Evolutionary conservation across 1,140 invertebrate genomes (phyloP).

Genomic region (Proctacanthus coquilletti): DNA sequence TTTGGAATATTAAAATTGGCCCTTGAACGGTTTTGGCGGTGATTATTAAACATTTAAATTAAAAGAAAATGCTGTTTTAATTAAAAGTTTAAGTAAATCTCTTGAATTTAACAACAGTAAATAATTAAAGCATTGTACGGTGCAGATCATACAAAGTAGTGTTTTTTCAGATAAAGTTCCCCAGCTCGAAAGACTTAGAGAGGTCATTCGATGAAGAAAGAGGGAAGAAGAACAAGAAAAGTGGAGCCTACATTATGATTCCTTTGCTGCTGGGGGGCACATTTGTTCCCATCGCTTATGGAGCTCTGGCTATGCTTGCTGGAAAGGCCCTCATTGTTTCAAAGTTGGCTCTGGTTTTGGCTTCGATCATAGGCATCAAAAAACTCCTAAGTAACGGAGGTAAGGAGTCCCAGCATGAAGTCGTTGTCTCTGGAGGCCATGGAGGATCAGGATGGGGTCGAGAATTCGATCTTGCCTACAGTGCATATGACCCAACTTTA

Average conservation of each 20-base stretch:
- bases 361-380: constrained; percentile 69
- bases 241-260: constrained; percentile 53
- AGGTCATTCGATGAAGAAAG: constrained; percentile 12
- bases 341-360: constrained; percentile 61
- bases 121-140: no score
- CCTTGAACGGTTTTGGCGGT: no score
- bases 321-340: constrained; percentile 71
- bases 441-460: constrained; percentile 54
- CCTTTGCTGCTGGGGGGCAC: constrained; percentile 62
- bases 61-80: no score
- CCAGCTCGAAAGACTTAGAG: constrained; percentile 10
- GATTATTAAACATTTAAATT: no score
- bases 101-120: no score
- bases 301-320: constrained; percentile 59
- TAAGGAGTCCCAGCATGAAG: constrained; percentile 47
- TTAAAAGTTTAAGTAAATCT: background rate
- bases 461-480: constrained; percentile 45
- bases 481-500: constrained; percentile 41
- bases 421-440: constrained; percentile 50
- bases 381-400: constrained; percentile 50
- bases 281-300: constrained; percentile 59
- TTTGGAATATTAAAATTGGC: no score
- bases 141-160: no score
- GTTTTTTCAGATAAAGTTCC: constrained; percentile 19
- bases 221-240: constrained; percentile 44